Base-by-base conservation (phyloP, 1,140 invertebrate genomes). In the Papilio polyxenes region DNA sequence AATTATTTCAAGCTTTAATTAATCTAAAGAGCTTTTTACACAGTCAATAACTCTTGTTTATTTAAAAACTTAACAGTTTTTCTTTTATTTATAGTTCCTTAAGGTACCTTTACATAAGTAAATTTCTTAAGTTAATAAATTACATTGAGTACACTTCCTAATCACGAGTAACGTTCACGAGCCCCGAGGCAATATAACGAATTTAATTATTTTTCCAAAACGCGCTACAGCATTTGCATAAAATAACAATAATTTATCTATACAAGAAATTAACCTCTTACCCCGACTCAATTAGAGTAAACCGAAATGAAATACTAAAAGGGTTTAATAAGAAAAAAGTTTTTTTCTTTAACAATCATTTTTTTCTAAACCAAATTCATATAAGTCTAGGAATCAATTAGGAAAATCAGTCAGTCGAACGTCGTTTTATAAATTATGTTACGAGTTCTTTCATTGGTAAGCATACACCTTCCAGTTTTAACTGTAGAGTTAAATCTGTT, bases 171-270 rank as follows among this genome's bases (percentile, higher is more conserved):
- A 84, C 90, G 89, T 90, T 86, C 88, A 89, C 88, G 85, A 89
- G 89, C 87, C 93, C 88, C 74, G 84, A 83, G 90, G 91, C 89
- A 78, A 75, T 56, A 79, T 85, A 86, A 88, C 84, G 87, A 89
- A 90, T 92, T 93, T 94, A 94, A 94, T 94, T 93, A 93, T 91
- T 92, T 79, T 51, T 90, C 85, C 88, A 85, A 89, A 89, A 86
- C 89, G 83, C 82, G 88, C 84, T 85, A 82, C 85, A 80, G 31
- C 88, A 93, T 94, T 94, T 93, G 92, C 93, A 94, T 94, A 91
- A 94, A 92, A 92, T 84, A 89, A 91, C 88, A 87, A 94, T 94
- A 93, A 90, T 90, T 94, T 91, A 94, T 91, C 86, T 87, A 87
- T 85, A 89, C 88, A 89, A 90, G 88, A 90, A 92, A 91, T 93